phyloP scores from a whole-genome alignment of 2,797 vertebrate genomes.

The Catharus ustulatus region DNA sequence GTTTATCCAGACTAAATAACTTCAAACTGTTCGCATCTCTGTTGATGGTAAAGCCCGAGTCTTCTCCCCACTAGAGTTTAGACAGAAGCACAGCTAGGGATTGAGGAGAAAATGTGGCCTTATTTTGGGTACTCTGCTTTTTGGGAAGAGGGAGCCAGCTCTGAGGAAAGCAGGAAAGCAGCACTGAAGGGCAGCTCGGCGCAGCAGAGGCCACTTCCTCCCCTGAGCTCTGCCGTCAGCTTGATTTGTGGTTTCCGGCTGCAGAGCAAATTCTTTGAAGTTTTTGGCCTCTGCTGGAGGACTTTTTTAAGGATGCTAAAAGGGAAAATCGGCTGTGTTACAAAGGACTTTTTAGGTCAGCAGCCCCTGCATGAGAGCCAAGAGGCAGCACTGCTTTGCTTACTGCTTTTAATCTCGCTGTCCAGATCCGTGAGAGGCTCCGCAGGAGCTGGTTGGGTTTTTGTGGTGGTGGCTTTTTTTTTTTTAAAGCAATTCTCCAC shows the following conservation, averaged over 20 bases:
- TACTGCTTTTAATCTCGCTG: neutral
- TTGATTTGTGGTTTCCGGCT: slow-evolving; percentile 66
- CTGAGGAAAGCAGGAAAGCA: neutral
- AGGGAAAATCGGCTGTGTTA: slow-evolving; percentile 26
- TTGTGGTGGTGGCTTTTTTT: neutral
- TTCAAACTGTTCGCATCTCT: neutral
- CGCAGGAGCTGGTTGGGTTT: neutral
- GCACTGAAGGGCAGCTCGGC: neutral
- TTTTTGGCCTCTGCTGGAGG: slow-evolving; percentile 52
- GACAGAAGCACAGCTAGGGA: neutral
- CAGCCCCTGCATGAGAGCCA: neutral
- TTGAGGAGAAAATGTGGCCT: neutral
- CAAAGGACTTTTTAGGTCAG: slow-evolving; percentile 56
- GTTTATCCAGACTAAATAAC: neutral
- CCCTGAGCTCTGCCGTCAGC: slow-evolving; percentile 53
- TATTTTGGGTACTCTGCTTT: neutral
- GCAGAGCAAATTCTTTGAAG: slow-evolving; percentile 61
- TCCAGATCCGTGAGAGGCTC: neutral
- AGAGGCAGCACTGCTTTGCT: neutral
- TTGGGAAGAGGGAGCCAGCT: neutral
- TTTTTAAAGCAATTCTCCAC: neutral
- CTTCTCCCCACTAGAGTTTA: neutral
- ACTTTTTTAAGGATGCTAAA: slow-evolving; percentile 46
- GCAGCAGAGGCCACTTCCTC: slow-evolving; percentile 36
- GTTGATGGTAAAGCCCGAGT: neutral